A percentile compares a stretch with the other conserved stretches of the same genome.
Evolutionary conservation across 1,140 invertebrate genomes (phyloP).

Genomic region (Helicoverpa armigera): DNA sequence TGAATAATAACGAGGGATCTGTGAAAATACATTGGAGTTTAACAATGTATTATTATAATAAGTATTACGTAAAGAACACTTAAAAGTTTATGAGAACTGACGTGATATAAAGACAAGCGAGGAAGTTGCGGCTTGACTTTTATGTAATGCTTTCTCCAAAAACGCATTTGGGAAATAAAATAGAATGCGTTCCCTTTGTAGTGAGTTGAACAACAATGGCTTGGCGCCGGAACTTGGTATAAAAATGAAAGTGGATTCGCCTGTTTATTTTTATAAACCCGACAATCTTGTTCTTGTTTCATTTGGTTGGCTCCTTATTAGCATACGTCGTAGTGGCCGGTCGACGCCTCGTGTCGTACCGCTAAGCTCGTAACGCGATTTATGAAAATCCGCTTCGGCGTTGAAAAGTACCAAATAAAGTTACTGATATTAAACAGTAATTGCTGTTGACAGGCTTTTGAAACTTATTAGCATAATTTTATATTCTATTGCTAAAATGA

Average conservation of each 20-base stretch:
- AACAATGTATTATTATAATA: conserved; percentile 44
- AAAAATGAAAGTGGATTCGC: conserved; percentile 84
- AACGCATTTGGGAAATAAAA: conserved; percentile 58
- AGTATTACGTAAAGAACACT: conserved; percentile 47
- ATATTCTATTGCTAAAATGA: neutral
- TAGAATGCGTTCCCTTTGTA: conserved; percentile 66
- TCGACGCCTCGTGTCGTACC: neutral
- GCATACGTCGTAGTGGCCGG: conserved; percentile 63
- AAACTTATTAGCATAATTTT: conserved; percentile 20
- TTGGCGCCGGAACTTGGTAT: conserved; percentile 66
- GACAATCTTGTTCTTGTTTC: conserved; percentile 82
- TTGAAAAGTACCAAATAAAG: conserved; percentile 24
- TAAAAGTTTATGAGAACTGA: conserved; percentile 46
- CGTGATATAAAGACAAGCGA: conserved; percentile 33
- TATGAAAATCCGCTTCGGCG: conserved; percentile 17
- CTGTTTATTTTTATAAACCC: conserved; percentile 80
- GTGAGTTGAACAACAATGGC: conserved; percentile 68
- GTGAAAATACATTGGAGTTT: conserved; percentile 32
- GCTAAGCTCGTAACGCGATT: conserved; percentile 42
- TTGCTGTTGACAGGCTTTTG: conserved; percentile 29
- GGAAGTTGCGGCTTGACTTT: conserved; percentile 48
- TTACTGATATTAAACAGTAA: conserved; percentile 10
- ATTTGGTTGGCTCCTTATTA: conserved; percentile 72
- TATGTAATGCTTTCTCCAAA: conserved; percentile 59
- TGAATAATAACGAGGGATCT: conserved; percentile 40